Evolutionary conservation across 1,140 invertebrate species (phyloP).

Genomic region (Kradibia gibbosae): DNA sequence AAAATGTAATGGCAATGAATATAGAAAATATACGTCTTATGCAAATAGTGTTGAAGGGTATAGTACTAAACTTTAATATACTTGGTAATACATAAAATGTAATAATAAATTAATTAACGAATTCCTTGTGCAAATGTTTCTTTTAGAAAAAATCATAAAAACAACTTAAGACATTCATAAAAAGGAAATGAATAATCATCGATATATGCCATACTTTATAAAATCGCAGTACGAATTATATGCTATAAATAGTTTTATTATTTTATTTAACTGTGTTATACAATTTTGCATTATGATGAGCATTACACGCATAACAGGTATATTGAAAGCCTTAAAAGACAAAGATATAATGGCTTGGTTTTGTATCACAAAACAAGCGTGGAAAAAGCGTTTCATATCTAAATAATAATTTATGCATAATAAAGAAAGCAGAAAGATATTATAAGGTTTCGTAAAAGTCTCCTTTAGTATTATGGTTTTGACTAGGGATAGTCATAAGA

Average conservation of each 20-base stretch:
- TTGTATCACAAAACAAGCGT: neutral
- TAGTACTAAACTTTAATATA: no score
- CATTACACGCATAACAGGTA: neutral
- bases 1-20: no score
- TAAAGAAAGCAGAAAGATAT: neutral
- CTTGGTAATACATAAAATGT: no score
- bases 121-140: no score
- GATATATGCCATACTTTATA: no score
- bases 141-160: neutral
- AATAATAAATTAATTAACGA: no score
- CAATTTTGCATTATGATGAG: neutral
- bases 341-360: neutral
- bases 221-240: no score
- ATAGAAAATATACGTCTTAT: no score
- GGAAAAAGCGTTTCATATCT: neutral
- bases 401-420: slow-evolving; percentile 16
- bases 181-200: no score
- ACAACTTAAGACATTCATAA: neutral
- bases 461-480: slow-evolving; percentile 23
- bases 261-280: no score
- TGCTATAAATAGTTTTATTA: no score
- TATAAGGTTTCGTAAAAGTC: neutral
- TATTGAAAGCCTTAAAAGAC: neutral
- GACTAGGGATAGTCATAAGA: slow-evolving; percentile 28
- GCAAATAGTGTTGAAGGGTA: no score